Evolutionary conservation across 2,888 invertebrate genomes (phyloP), one percentile per base, ranked within the genome.

Genomic region (Himalopsyche japonica): DNA sequence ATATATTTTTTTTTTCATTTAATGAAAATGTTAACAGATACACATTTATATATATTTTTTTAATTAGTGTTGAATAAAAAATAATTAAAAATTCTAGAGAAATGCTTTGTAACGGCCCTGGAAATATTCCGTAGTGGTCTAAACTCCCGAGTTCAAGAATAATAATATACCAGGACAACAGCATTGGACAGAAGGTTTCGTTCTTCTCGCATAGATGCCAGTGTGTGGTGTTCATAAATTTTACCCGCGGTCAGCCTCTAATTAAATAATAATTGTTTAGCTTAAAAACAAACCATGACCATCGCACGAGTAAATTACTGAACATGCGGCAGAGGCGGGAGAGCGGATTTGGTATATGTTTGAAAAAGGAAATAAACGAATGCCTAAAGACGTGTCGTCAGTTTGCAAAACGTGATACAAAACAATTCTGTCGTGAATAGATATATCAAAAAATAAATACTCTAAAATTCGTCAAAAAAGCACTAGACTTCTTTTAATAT

Each of bases 181-280:
- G 57, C 7, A 20, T n/a, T 57, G 15, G 57, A 57, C 57, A 57
- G 57, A 57, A 57, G 57, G 57, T 57, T 57, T 57, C 57, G 57
- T 57, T 57, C 57, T 57, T 57, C 57, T 57, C 57, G 20, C 57
- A 57, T 57, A 57, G 57, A 57, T 57, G 57, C 57, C 57, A 57
- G 57, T 57, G 57, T 77, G 84, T 57, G 76, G 79, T 80, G 24
- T 43, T 82, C 84, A 86, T 86, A 86, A 86, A 86, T 86, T 82
- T 47, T 78, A 64, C 43, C 49, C 80, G 85, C 79, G 85, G 85
- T 86, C 84, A 82, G 77, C 82, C 86, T 81, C 82, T 86, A 86
- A 86, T 86, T 86, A 86, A 86, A 86, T 86, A 86, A 86, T 86
- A 86, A 86, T 86, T 86, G 86, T 82, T 86, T 81, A 84, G 85